Evolutionary conservation across 2,113 vertebrate species (phyloP), one percentile per base, ranked within the genome.

Genomic region (Trochalopteron elliotii): DNA sequence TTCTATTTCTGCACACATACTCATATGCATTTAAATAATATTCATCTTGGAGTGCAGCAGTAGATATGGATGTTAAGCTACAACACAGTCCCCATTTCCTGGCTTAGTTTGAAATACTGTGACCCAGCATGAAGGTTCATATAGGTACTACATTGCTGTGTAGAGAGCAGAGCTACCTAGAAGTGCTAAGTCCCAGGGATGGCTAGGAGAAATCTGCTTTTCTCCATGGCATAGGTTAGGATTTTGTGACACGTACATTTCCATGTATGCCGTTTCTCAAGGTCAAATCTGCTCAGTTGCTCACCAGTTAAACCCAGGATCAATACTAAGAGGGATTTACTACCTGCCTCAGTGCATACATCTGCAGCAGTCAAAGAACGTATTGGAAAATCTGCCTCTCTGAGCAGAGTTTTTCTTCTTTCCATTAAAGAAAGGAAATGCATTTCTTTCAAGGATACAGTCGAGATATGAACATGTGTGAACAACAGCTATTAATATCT

Each of bases 241-340:
- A 70, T 77, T 93, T 95, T 81, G 69, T 94, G 67, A 90, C 60
- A 61, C 5, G 4, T 75, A 45, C 82, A 80, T 87, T 96, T 94
- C 83, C 81, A 91, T 45, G 65, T 60, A 37, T 44, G 83, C 83
- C 42, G n/a, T 63, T 91, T 94, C 83, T 84, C 72, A 93, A 91
- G 63, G 96, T 77, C 96, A 75, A 96, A 94, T 89, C 35, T 61
- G 49, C 87, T 87, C 88, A 89, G 82, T 83, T 83, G 72, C 56
- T 83, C 68, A 83, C 71, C 5, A 0, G 91, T 96, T 87, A 89
- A 97, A 94, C 76, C 61, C 67, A 22, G 67, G 71, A 97, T 93
- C 96, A 87, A 95, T 97, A 94, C 81, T 75, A 72, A 85, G 94
- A 94, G 77, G 74, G 65, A 96, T 97, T 98, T 97, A 96, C 70